Base-by-base conservation (phyloP, 2,797 vertebrate genomes). In the Aulostomus chinensis region DNA sequence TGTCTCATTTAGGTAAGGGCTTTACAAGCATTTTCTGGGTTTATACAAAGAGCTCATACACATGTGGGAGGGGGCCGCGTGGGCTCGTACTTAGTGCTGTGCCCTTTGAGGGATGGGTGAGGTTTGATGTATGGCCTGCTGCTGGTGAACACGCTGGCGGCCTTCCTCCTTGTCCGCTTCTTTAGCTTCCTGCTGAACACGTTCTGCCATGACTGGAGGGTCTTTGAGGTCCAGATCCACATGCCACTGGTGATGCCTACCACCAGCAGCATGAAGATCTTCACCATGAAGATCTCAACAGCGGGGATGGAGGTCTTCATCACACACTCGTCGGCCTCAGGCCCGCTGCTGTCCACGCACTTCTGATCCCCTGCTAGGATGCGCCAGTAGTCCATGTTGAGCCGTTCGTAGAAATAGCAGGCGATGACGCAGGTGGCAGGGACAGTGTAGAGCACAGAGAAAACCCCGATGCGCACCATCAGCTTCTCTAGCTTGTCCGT, bases 141-240 rank as follows among this genome's bases (percentile, higher is more conserved):
- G 53, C 90, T 91, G 4, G 94, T 90, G 52, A 96, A 92, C 25
- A 94, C 95, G 6, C 96, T 94, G 34, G 93, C 92, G 0, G 96
- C 93, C 89, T 98, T 98, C 75, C 95, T 87, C 62, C 94, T 87
- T 2, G 91, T 93, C 76, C 92, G 92, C 81, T 92, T 95, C 88
- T 91, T 94, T 25, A 99, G 66, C 69, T 94, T 91, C 57, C 92
- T 90, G 83, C 94, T 94, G 64, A 95, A 99, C 38, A 98, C 92
- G 0, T 93, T 92, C 85, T 97, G 96, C 97, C 97, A 99, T 3
- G 97, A 97, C 58, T 97, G 96, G 61, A 99, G 86, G 0, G 96
- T 99, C 86, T 99, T 99, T 54, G 96, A 95, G 17, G 96, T 98
- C 97, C 97, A 99, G 84, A 99, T 93, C 97, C 97, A 99, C 92